Conservation (phyloP, 2,888 invertebrate species). For the Strigamia transsilvanica region DNA sequence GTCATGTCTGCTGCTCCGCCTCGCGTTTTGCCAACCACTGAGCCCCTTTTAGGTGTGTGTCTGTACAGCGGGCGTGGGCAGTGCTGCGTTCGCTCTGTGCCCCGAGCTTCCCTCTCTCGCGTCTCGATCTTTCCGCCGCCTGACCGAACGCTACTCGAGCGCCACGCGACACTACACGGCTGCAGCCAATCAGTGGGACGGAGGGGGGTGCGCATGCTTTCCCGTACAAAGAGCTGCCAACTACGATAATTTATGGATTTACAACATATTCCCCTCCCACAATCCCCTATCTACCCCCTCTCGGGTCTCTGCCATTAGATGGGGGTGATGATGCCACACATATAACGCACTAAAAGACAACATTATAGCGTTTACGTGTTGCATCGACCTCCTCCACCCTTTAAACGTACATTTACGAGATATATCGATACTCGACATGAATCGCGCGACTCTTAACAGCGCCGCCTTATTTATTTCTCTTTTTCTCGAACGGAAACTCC, state of each 20-base stretch:
- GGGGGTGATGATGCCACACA: constrained; percentile 38
- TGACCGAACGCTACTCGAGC: constrained; percentile 51
- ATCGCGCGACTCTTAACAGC: neutral
- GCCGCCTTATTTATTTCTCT: neutral
- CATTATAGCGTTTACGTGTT: constrained; percentile 41
- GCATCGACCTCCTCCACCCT: constrained; percentile 2
- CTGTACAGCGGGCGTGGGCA: constrained; percentile 42
- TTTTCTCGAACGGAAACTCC: neutral
- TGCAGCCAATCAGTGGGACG: constrained; percentile 54
- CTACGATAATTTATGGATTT: constrained; percentile 54
- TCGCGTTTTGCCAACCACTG: constrained; percentile 44
- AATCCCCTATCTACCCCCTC: constrained; percentile 42
- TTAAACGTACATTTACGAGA: constrained; percentile 5
- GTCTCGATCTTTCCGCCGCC: constrained; percentile 44
- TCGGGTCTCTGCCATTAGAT: constrained; percentile 44
- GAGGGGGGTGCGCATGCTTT: constrained; percentile 48
- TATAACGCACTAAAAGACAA: constrained; percentile 36
- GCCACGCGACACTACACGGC: constrained; percentile 50
- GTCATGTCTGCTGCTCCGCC: constrained; percentile 54
- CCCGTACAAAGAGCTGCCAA: constrained; percentile 54
- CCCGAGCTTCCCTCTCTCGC: constrained; percentile 44
- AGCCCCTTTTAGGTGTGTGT: constrained; percentile 44
- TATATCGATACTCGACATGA: neutral
- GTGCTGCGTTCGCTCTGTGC: constrained; percentile 44
- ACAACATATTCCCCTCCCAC: constrained; percentile 51